These are phyloP conservation scores for Neoseiulus cucumeris DNA, from an alignment of 1,140 invertebrate genomes.

Conservation along the genomic window DNA sequence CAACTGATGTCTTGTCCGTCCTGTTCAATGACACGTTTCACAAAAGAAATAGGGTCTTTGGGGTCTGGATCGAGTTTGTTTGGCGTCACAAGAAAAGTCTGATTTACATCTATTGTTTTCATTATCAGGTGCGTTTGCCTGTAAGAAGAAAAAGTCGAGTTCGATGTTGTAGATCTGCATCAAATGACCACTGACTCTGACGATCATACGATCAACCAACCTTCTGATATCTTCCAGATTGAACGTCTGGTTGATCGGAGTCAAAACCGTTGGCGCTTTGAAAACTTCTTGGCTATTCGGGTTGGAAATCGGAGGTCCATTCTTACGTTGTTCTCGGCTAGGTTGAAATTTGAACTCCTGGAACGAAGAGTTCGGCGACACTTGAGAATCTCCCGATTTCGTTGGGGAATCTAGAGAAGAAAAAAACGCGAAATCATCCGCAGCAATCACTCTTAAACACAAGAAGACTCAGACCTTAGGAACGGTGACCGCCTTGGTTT, in stretches of 20 bases:
- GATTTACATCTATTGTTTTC: background rate
- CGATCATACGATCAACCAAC: background rate
- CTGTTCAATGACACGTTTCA: background rate
- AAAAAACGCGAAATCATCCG: background rate
- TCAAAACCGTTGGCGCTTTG: background rate
- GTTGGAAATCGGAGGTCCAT: background rate
- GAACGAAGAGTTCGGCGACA: background rate
- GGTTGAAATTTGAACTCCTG: constrained; percentile 6
- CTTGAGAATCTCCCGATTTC: background rate
- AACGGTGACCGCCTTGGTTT: background rate
- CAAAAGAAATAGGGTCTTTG: background rate
- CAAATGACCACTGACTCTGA: background rate
- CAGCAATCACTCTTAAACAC: background rate
- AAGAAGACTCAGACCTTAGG: background rate
- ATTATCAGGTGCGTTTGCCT: background rate
- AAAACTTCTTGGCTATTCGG: background rate
- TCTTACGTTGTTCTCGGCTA: background rate
- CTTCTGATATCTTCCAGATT: background rate
- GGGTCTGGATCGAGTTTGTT: background rate
- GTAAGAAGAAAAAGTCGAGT: background rate
- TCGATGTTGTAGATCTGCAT: background rate
- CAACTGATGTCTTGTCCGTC: background rate
- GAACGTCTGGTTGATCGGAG: constrained; percentile 4
- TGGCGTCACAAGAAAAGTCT: background rate
- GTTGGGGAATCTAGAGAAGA: background rate